Evolutionary conservation across 2,113 vertebrate genomes (phyloP), one percentile per base, ranked within the genome.

Genomic region (Murina feae): DNA sequence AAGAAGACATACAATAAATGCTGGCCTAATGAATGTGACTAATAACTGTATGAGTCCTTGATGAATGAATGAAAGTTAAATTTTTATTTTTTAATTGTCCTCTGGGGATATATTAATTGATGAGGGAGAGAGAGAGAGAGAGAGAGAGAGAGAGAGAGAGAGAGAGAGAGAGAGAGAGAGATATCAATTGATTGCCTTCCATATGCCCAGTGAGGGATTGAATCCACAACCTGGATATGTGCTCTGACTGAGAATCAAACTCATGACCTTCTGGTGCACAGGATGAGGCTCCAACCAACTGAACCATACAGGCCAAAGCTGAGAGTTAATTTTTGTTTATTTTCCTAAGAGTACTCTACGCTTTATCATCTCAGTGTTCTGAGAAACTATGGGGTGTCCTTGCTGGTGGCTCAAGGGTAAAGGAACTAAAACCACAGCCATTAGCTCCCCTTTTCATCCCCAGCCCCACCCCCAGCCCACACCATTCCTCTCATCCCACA

Each of bases 311-410:
- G 30, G 30, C 63, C 5, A 14, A 14, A 30, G 30, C 13, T 74
- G 28, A 74, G 32, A 47, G 28, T 18, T 32, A 25, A 37, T 11
- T 18, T 30, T 66, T 65, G 51, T 76, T 60, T 55, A 51, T 47
- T 69, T 78, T 81, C 44, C 10, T 53, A 81, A 63, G 39, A 20
- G 5, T 71, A 1, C 4, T 68, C 30, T 63, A 4, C 23, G 17
- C 5, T 84, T 80, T 87, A 30, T 68, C n/a, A 79, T 93, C 47
- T 90, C 65, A 76, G 10, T 11, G 9, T 47, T 80, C n/a, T 17
- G 37, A 39, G 69, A 87, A 86, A 25, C 14, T 25, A 66, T 60
- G 7, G 4, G 5, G 16, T 65, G 75, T 95, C 23, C 5, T 79
- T 42, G 13, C 21, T 68, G 13, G 6, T 74, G 11, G 23, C 20